A percentile compares a stretch with the other conserved stretches of the same genome.
Evolutionary conservation across 2,797 vertebrate species (phyloP).

Genomic region (Pogonophryne albipinna): DNA sequence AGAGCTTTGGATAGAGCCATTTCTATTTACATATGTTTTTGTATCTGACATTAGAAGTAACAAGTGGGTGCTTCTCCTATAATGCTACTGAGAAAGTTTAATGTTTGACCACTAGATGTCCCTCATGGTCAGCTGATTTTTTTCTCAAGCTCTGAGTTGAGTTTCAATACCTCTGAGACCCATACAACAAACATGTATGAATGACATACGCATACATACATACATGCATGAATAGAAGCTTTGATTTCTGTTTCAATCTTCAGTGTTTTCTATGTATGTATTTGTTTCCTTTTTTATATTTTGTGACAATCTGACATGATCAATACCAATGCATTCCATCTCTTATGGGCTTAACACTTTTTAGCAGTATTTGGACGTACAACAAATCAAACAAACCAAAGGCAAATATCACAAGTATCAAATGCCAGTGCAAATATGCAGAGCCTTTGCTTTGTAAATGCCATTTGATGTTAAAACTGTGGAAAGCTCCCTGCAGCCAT

Average conservation of each 20-base stretch:
- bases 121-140: slow-evolving; percentile 57
- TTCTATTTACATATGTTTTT: background rate
- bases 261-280: background rate
- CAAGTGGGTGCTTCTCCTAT: background rate
- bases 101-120: slow-evolving; percentile 80
- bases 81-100: slow-evolving; percentile 16
- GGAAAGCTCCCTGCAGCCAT: slow-evolving; percentile 32
- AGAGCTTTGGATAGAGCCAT: background rate
- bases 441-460: slow-evolving; percentile 67
- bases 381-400: slow-evolving; percentile 40
- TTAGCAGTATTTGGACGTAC: background rate
- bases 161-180: slow-evolving; percentile 12
- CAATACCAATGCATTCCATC: background rate
- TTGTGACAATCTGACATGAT: background rate
- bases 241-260: background rate
- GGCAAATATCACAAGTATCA: slow-evolving; percentile 44
- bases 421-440: slow-evolving; percentile 44
- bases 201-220: background rate
- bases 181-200: background rate
- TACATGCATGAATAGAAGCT: background rate
- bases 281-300: background rate
- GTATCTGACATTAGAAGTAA: background rate
- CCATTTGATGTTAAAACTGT: slow-evolving; percentile 65
- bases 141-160: background rate
- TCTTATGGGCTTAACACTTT: background rate